phyloP scores from a whole-genome alignment of 2,113 vertebrate genomes.

The Cichladusa arquata region DNA sequence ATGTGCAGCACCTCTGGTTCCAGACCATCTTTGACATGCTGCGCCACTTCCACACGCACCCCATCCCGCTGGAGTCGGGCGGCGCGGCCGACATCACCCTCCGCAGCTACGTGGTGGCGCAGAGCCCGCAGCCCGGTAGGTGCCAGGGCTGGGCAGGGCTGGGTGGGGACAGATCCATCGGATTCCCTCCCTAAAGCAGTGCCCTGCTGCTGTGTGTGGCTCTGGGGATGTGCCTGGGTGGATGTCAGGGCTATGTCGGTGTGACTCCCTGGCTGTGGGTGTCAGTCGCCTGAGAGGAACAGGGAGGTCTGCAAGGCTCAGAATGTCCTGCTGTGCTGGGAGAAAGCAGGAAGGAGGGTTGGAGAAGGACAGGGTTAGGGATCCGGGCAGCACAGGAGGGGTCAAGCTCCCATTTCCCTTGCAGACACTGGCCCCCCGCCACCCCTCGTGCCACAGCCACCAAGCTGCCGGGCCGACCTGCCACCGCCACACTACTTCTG shows the following conservation, averaged over 20 bases:
- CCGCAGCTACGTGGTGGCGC: slow-evolving; percentile 89
- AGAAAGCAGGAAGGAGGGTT: neutral
- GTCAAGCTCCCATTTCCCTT: neutral
- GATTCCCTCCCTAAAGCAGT: neutral
- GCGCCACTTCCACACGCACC: slow-evolving; percentile 94
- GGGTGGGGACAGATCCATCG: neutral
- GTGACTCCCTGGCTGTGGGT: neutral
- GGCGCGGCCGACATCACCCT: slow-evolving; percentile 94
- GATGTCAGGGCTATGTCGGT: accelerated
- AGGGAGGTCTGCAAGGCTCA: accelerated
- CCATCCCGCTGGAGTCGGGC: slow-evolving; percentile 94
- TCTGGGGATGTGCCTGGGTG: neutral
- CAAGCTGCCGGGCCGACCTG: slow-evolving; percentile 78
- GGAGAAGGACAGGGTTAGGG: neutral
- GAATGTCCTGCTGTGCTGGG: neutral
- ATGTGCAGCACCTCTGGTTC: slow-evolving; percentile 98
- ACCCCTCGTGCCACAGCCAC: slow-evolving; percentile 67
- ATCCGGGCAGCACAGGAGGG: neutral
- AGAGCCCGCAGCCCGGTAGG: slow-evolving; percentile 79
- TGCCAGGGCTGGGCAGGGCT: neutral
- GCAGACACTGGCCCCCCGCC: slow-evolving; percentile 72
- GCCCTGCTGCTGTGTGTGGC: accelerated
- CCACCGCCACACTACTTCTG: slow-evolving; percentile 81
- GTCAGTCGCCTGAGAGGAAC: neutral
- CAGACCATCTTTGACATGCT: slow-evolving; percentile 96